Evolutionary conservation across 2,888 invertebrate species (phyloP), one percentile per base, ranked within the genome.

Genomic region (Oithona nana): DNA sequence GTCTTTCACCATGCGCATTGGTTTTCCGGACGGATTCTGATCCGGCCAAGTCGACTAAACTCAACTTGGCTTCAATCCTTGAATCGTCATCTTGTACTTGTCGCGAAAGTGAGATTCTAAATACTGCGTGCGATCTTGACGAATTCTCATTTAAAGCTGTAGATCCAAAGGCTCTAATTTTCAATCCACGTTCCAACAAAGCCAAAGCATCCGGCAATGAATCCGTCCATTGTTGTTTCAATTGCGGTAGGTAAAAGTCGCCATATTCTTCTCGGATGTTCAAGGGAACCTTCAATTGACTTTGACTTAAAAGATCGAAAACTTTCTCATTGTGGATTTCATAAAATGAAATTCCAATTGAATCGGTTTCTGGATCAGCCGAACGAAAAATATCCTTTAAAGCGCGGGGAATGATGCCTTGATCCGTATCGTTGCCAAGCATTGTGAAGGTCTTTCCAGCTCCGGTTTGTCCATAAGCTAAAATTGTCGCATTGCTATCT

Each of bases 401-500:
- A 2, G 39, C 58, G 8, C 58, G 39, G 22, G 58, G 58, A 22
- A 58, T 58, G 49, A 39, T 24, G 26, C 58, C 58, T 3, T 48
- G 8, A 8, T 3, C 24, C 11, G 20, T 8, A 51, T 22, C 6
- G 20, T 22, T 8, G 6, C 51, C 51, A 6, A 22, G 20, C 51
- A 51, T 51, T 51, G 20, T 22, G 51, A 13, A 16, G 6, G 51
- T 51, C 20, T 51, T 51, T 8, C 51, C 58, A 8, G 58, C 24
- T 31, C 58, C 58, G 1, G 58, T 58, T 58, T 58, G 58, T 24
- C 58, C 58, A 24, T 58, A 58, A 2, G 58, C 58, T 8, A 58
- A 48, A 22, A 58, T 31, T n/a, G 39, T 58, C n/a, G 31, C 39
- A 3, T 29, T 24, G 20, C 6, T 6, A 39, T 39, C 16, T 39